A percentile compares a stretch with the other conserved stretches of the same genome.
Conservation (phyloP, 2,888 invertebrate genomes). For the Pollenia angustigena region DNA sequence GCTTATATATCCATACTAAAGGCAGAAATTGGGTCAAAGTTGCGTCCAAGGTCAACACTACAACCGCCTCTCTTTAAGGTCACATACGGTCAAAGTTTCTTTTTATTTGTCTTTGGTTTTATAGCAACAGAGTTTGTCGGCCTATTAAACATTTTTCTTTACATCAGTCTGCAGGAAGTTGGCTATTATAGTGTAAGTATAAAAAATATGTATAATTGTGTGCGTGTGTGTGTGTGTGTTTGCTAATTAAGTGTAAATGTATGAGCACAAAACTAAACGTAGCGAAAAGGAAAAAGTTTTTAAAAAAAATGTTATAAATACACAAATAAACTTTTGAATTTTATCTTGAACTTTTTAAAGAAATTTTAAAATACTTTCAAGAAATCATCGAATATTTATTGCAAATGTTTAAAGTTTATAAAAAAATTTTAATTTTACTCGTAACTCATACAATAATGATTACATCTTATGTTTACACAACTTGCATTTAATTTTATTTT, state of each 20-base stretch:
- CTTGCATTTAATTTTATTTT: background rate
- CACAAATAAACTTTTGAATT: background rate
- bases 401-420: too few relatives aligned
- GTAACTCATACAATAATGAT: too few relatives aligned
- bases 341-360: background rate
- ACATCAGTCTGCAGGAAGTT: constrained; percentile 86
- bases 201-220: background rate
- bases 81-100: constrained; percentile 94
- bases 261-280: background rate
- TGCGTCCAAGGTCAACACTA: constrained; percentile 91
- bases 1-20: constrained; percentile 97
- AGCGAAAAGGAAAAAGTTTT: too few relatives aligned
- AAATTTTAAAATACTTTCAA: background rate
- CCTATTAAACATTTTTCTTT: constrained; percentile 93
- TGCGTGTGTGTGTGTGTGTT: background rate
- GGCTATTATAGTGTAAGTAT: constrained; percentile 82
- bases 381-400: too few relatives aligned
- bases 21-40: constrained; percentile 94
- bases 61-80: constrained; percentile 93
- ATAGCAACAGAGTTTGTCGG: constrained; percentile 93
- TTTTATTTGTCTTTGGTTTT: constrained; percentile 93
- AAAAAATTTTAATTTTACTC: too few relatives aligned
- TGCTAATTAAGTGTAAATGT: background rate
- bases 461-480: background rate
- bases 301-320: background rate